Evolutionary conservation across 2,888 invertebrate species (phyloP), one percentile per base, ranked within the genome.

Genomic region (Cinara cedri): DNA sequence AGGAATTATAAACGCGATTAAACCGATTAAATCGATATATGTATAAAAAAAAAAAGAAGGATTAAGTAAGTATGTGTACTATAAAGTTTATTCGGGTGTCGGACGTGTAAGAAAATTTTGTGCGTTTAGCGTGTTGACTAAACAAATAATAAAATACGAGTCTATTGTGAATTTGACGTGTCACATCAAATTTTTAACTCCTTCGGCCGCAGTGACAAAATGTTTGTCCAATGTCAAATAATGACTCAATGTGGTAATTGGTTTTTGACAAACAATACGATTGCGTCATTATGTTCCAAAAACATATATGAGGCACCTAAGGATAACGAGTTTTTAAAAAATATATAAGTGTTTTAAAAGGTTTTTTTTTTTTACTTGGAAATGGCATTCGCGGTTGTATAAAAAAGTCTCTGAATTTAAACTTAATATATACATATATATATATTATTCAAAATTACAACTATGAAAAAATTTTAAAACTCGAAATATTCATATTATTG

Each of bases 291-390:
- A 54, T 10, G 19, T 68, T 68, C n/a, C n/a, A 51, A 26, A 49
- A 66, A 49, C 10, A 42, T 16, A 14, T 9, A 42, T 4, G 10
- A 55, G 42, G 11, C n/a, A 26, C 14, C 14, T 71, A 55, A 71
- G 70, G 70, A 71, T 71, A 71, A 71, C 55, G 3, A 55, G 70
- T 71, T 19, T 11, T n/a, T 11, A n/a, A 68, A 14, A 68, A 51
- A n/a, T n/a, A n/a, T n/a, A n/a, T n/a, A n/a, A n/a, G 8, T 51
- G 9, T 51, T 6, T 62, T 62, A 34, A 62, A 66, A n/a, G 34
- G n/a, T 51, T 68, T 66, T 62, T 63, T 60, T 62, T 63, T 26
- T 71, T 54, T 21, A 55, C 21, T 55, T 21, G 10, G 3, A 55
- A 55, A 42, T 70, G 1, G 9, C 26, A 26, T 68, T 54, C 34